Percentiles rank a stretch among this genome's conserved stretches.
Conservation (phyloP, 1,140 invertebrate species). For the Anagrus nilaparvatae region DNA sequence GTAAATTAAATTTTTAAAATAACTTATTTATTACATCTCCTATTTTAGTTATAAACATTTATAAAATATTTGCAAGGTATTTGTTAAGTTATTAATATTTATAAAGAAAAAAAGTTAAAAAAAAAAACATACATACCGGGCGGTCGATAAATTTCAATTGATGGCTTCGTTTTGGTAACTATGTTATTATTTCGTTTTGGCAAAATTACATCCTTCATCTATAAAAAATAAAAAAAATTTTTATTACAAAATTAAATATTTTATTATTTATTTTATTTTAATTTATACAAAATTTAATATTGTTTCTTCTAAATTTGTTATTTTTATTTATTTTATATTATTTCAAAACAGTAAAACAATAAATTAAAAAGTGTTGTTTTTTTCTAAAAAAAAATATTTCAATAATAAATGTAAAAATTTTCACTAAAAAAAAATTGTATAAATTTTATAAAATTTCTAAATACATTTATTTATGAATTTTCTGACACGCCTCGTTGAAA, state of each 20-base stretch:
- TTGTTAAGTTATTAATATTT: conserved; percentile 4
- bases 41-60: neutral
- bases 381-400: neutral
- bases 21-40: neutral
- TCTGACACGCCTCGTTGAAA: too few relatives aligned
- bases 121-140: conserved; percentile 53
- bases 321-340: neutral
- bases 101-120: neutral
- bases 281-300: conserved; percentile 3
- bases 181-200: conserved; percentile 35
- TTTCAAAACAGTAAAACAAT: neutral
- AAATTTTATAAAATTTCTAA: too few relatives aligned
- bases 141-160: conserved; percentile 77
- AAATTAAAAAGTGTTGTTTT: neutral
- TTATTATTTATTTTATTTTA: neutral
- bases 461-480: too few relatives aligned
- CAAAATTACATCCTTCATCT: conserved; percentile 40
- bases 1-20: neutral
- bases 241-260: conserved; percentile 4
- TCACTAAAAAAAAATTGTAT: too few relatives aligned
- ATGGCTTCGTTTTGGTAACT: conserved; percentile 52
- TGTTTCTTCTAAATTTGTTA: neutral
- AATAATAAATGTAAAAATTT: too few relatives aligned
- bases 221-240: conserved; percentile 15
- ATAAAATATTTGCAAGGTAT: neutral